Evolutionary conservation across 2,888 invertebrate species (phyloP), one percentile per base, ranked within the genome.

Genomic region (Polia nebulosa): DNA sequence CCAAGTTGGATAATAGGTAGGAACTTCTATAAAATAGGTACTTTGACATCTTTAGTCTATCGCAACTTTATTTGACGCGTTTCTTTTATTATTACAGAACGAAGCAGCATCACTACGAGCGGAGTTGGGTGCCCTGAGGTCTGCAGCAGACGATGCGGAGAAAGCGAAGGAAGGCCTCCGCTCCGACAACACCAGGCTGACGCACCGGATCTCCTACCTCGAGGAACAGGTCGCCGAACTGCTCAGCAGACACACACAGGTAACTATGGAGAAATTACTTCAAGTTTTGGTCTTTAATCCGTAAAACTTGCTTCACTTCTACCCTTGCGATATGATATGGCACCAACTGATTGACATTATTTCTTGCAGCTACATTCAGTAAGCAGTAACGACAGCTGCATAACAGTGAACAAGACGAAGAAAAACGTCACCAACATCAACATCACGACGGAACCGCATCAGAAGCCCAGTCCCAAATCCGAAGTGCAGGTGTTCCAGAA

Each of bases 201-300:
- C 98, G 17, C 98, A 98, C 91, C 96, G 98, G 81, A 98, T 98
- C 86, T 98, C 98, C 2, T 98, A 98, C 91, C 96, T 99, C 68
- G 98, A 99, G 91, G 98, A 98, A 88, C 98, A 98, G 93, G 98
- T 98, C 78, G 94, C 96, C 0, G 97, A 97, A 82, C 90, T 97
- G 57, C 95, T 97, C 62, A 91, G 92, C 41, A 90, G 95, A 75
- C 95, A 94, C 72, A 78, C 92, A 8, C 93, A 93, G 90, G 92
- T 95, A 82, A 64, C 80, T 29, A 66, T 41, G 29, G 13, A 39
- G 13, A 13, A 15, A 0, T 0, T 1, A 13, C 13, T 32, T 6
- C 39, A 41, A 41, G 2, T n/a, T 41, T n/a, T 7, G 0, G 8
- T n/a, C 17, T 17, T 34, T 5, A 29, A 3, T n/a, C 1, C 11